These are phyloP conservation scores for Hirudinaria manillensis DNA, from an alignment of 2,888 invertebrate species.

Conservation along the genomic window DNA sequence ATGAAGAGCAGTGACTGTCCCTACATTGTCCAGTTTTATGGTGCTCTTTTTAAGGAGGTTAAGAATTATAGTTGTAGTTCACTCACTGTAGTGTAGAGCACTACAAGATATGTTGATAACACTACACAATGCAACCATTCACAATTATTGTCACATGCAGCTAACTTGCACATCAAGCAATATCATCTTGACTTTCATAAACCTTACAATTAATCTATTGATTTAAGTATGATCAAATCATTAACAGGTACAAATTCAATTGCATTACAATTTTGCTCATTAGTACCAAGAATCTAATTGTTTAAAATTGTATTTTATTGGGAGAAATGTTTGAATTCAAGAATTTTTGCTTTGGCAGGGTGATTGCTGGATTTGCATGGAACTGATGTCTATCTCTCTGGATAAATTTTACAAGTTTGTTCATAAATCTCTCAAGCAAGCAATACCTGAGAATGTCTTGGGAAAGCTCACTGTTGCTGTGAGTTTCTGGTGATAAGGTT, in stretches of 20 bases:
- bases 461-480: conserved; percentile 50
- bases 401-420: conserved; percentile 81
- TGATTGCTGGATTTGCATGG: conserved; percentile 99
- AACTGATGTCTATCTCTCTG: conserved; percentile 93
- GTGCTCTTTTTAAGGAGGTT: conserved; percentile 57
- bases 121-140: neutral
- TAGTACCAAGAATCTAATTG: neutral
- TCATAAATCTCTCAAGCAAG: conserved; percentile 35
- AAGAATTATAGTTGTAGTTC: neutral
- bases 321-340: neutral
- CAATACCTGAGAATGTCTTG: conserved; percentile 44
- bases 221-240: neutral
- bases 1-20: conserved; percentile 40
- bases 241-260: too few relatives aligned
- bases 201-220: neutral
- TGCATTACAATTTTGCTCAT: neutral
- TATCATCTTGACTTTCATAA: neutral
- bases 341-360: conserved; percentile 58
- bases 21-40: conserved; percentile 41
- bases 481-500: conserved; percentile 40
- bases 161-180: too few relatives aligned
- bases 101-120: neutral
- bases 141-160: neutral
- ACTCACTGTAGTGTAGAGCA: neutral
- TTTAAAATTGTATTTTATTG: neutral